Evolutionary conservation across 2,797 vertebrate species (phyloP).

Genomic region (Siniperca undulata): DNA sequence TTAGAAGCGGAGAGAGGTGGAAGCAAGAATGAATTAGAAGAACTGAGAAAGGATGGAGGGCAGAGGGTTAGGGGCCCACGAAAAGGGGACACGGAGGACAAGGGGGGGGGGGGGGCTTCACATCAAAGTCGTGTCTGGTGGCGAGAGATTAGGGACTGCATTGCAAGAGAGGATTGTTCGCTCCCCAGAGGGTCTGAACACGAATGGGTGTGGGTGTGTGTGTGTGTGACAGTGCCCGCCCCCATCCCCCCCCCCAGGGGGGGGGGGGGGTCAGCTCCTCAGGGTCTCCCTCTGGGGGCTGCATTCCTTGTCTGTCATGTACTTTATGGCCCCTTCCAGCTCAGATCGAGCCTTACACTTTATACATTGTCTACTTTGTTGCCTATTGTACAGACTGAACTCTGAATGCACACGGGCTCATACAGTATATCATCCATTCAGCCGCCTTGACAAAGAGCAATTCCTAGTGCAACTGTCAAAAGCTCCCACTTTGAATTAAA

Average conservation of each 20-base stretch:
- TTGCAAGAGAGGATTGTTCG: conserved; percentile 78
- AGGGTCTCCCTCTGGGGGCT: conserved; percentile 64
- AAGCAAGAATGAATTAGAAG: conserved; percentile 43
- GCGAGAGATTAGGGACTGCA: conserved; percentile 78
- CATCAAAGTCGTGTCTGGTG: conserved; percentile 79
- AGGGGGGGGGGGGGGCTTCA: conserved; percentile 40
- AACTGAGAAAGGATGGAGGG: conserved; percentile 54
- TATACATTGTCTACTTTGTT: conserved; percentile 54
- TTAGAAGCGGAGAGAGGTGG: conserved; percentile 25
- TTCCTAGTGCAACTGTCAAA: background rate
- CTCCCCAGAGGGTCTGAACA: conserved; percentile 47
- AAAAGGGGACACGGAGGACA: conserved; percentile 50
- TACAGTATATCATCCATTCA: background rate
- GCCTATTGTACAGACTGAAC: conserved; percentile 14
- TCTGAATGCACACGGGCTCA: background rate
- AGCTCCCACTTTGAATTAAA: background rate
- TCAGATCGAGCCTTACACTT: conserved; percentile 42
- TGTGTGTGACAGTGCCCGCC: no score
- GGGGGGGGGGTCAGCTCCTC: conserved; percentile 48
- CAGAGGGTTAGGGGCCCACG: conserved; percentile 68
- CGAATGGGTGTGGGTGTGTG: conserved; percentile 31
- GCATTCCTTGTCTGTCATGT: conserved; percentile 79
- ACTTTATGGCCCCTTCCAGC: conserved; percentile 72
- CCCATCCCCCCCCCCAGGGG: no score
- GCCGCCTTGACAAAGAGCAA: background rate